Conservation (phyloP, 2,797 vertebrate genomes). For the Salarias fasciatus region DNA sequence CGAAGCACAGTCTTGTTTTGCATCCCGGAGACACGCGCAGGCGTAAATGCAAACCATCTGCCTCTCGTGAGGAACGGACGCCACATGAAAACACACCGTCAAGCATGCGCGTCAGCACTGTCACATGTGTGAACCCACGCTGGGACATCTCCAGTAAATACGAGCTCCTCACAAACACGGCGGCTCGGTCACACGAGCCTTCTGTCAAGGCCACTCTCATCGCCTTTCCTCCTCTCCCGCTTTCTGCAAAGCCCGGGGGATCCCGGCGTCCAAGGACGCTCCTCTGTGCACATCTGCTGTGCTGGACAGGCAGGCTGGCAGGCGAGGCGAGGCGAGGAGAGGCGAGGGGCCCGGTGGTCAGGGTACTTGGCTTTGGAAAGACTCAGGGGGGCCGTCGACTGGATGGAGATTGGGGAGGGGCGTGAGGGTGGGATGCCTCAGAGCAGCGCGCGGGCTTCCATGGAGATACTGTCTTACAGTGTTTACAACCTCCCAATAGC, state of each 20-base stretch:
- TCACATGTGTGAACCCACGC: conserved; percentile 20
- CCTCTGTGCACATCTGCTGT: conserved; percentile 83
- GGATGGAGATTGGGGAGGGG: conserved; percentile 31
- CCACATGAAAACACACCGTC: not conserved
- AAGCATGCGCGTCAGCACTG: conserved; percentile 5
- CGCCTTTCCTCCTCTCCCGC: conserved; percentile 38
- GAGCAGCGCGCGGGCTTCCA: conserved; percentile 77
- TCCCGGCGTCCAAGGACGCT: conserved; percentile 76
- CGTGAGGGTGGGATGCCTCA: conserved; percentile 72
- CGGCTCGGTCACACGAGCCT: conserved; percentile 59
- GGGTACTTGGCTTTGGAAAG: conserved; percentile 70
- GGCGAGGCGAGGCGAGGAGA: conserved; percentile 60
- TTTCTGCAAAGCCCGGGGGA: conserved; percentile 62
- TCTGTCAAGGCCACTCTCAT: conserved; percentile 71
- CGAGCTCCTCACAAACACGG: conserved; percentile 36
- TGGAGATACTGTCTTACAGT: conserved; percentile 83
- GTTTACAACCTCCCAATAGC: conserved; percentile 79
- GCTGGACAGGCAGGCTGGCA: conserved; percentile 74
- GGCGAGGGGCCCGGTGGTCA: conserved; percentile 52
- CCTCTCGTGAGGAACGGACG: not conserved
- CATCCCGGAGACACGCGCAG: not conserved
- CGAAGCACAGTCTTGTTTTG: not conserved
- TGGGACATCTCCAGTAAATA: conserved; percentile 31
- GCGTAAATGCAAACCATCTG: not conserved
- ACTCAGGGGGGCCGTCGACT: conserved; percentile 52